phyloP scores from a whole-genome alignment of 2,888 invertebrate genomes.

The Agrochola lychnidis region DNA sequence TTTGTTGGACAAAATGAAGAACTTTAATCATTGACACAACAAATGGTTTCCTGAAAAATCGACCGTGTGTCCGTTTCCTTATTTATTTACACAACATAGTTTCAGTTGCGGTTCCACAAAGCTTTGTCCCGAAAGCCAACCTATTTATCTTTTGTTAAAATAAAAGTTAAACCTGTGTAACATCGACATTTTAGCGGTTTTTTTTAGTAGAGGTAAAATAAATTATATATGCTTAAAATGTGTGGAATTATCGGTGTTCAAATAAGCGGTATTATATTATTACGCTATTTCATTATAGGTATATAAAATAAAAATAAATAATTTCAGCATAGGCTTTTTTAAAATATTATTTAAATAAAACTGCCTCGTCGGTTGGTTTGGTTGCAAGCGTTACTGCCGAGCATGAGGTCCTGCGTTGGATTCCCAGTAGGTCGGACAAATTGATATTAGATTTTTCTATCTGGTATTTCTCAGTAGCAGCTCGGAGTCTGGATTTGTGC shows the following conservation, averaged over 20 bases:
- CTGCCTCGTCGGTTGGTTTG: too few species aligned
- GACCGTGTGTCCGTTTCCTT: slow-evolving; percentile 53
- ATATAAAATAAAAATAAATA: background rate
- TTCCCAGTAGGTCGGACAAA: background rate
- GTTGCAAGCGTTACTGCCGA: background rate
- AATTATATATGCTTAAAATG: background rate
- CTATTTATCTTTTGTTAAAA: slow-evolving; percentile 57
- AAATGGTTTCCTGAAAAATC: slow-evolving; percentile 29
- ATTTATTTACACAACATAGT: slow-evolving; percentile 73
- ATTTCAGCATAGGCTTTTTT: background rate
- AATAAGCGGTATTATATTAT: background rate
- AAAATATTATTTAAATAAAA: background rate
- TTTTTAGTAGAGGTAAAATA: slow-evolving; percentile 4
- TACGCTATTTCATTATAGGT: background rate
- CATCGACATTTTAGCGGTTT: slow-evolving; percentile 30
- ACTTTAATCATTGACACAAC: slow-evolving; percentile 29
- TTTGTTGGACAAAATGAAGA: background rate
- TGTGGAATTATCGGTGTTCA: background rate
- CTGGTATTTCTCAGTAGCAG: background rate
- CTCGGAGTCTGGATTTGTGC: background rate
- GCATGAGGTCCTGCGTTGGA: background rate
- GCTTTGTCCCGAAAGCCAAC: slow-evolving; percentile 60
- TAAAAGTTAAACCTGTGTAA: slow-evolving; percentile 46
- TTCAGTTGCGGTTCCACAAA: slow-evolving; percentile 65
- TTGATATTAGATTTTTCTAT: background rate